Conservation (phyloP, 23 tunicate species). For the Trididemnum clinides region DNA sequence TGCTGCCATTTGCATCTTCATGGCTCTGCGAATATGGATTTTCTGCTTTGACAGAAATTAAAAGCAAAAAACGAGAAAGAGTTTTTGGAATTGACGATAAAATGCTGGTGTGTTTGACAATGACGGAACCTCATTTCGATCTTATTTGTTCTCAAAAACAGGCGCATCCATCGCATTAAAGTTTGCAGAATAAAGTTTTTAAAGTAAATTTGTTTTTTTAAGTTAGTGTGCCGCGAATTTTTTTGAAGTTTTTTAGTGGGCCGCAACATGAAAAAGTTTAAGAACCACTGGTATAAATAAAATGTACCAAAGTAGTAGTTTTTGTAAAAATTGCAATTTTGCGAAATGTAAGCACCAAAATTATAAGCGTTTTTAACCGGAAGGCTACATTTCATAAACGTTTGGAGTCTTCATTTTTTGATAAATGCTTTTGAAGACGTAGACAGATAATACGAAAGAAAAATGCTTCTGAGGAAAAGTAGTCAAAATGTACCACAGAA, state of each 20-base stretch:
- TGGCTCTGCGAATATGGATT: constrained; percentile 65
- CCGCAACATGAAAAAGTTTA: no score
- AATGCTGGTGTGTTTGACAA: constrained; percentile 65
- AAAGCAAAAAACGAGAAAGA: constrained; percentile 39
- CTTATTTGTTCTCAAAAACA: constrained; percentile 37
- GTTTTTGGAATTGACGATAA: constrained; percentile 49
- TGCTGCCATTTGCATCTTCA: constrained; percentile 67
- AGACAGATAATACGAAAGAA: no score
- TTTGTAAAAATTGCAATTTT: no score
- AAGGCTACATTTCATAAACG: no score
- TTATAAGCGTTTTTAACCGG: no score
- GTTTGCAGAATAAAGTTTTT: constrained; percentile 26
- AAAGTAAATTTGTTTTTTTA: constrained; percentile 26
- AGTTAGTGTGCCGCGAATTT: constrained; percentile 36
- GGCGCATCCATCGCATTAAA: constrained; percentile 50
- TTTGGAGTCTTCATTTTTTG: no score
- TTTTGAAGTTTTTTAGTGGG: constrained; percentile 24
- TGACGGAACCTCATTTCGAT: constrained; percentile 50
- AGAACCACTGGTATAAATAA: no score
- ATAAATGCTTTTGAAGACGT: no score
- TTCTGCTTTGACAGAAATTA: constrained; percentile 58
- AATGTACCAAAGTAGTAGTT: no score
- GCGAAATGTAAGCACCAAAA: no score
- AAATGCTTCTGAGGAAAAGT: no score
- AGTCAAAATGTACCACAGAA: no score